Evolutionary conservation across 2,797 vertebrate species (phyloP).

Genomic region (Sebastes vulpes): DNA sequence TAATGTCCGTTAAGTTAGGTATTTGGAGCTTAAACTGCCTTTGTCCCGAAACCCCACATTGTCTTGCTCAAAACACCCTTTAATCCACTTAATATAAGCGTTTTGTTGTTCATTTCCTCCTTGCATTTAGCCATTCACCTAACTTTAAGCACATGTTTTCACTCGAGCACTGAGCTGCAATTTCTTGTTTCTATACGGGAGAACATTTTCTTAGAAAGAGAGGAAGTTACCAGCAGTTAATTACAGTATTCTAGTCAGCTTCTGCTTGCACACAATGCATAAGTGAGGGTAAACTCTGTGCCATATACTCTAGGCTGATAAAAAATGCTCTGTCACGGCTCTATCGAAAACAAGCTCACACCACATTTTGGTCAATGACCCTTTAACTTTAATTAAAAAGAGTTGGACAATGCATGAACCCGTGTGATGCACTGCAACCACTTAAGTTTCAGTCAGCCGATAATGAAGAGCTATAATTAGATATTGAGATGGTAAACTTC

Average conservation of each 20-base stretch:
- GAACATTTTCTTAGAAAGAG: not conserved
- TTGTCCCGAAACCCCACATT: not conserved
- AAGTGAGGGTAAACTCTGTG: not conserved
- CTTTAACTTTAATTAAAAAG: constrained; percentile 17
- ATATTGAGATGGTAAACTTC: constrained; percentile 12
- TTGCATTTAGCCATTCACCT: not conserved
- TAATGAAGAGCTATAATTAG: constrained; percentile 20
- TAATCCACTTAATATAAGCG: not conserved
- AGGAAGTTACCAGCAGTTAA: not conserved
- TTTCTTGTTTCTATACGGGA: not conserved
- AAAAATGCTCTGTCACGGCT: not conserved
- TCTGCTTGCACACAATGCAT: not conserved
- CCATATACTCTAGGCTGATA: not conserved
- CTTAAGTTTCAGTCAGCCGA: not conserved
- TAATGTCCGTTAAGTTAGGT: not conserved
- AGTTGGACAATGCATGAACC: constrained; percentile 1
- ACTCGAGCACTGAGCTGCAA: not conserved
- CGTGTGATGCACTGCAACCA: not conserved
- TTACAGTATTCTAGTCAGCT: not conserved
- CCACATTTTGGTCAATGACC: not conserved
- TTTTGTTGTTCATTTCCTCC: constrained; percentile 7
- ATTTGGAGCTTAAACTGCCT: constrained; percentile 5
- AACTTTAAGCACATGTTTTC: not conserved
- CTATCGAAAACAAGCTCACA: not conserved
- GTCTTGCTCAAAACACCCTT: not conserved